A percentile compares a stretch with the other conserved stretches of the same genome.
Conservation (phyloP, 2,113 vertebrate genomes). For the Bubo scandiacus region DNA sequence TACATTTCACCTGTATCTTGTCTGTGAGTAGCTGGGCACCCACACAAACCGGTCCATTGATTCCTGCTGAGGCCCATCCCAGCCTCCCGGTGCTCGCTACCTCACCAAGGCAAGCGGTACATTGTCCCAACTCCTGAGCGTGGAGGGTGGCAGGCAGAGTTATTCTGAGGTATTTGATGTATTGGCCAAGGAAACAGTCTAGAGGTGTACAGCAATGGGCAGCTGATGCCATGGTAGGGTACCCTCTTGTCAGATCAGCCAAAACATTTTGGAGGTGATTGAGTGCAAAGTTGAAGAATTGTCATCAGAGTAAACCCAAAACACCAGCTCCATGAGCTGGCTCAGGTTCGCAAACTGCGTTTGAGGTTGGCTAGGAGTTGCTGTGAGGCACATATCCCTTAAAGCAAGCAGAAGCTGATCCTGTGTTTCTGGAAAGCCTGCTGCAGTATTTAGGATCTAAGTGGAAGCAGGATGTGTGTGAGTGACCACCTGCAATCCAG, state of each 20-base stretch:
- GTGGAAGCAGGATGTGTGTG: background rate
- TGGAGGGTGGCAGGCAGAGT: background rate
- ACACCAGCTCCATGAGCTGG: background rate
- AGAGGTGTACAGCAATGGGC: background rate
- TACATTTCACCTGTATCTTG: background rate
- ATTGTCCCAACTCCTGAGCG: background rate
- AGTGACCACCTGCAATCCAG: background rate
- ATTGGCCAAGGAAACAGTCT: background rate
- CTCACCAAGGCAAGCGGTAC: background rate
- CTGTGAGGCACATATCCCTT: rapidly evolving
- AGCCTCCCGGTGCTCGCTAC: background rate
- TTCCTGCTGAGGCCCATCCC: background rate
- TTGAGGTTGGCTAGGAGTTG: background rate
- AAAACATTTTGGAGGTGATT: background rate
- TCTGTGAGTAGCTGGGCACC: background rate
- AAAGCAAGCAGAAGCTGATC: background rate
- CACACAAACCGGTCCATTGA: background rate
- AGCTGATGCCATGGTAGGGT: background rate
- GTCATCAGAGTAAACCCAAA: background rate
- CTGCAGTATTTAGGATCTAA: background rate
- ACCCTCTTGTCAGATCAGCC: background rate
- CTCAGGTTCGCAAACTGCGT: background rate
- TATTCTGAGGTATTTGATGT: background rate
- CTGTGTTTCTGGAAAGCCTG: background rate
- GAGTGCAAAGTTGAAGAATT: background rate